Evolutionary conservation across 2,797 vertebrate species (phyloP).

Genomic region (Labeo calbasu): DNA sequence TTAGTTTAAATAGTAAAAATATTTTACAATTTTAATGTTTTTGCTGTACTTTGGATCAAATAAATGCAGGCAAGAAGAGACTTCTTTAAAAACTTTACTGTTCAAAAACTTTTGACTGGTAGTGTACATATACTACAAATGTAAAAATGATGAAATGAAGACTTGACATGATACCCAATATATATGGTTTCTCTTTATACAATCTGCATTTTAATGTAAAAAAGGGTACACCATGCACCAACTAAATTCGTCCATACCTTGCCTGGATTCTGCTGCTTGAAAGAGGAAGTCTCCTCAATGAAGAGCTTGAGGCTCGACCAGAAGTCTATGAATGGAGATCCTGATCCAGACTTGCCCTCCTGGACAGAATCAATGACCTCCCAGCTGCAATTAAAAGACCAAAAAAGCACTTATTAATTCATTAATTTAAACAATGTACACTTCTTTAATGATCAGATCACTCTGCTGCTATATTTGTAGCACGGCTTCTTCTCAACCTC

Average conservation of each 20-base stretch:
- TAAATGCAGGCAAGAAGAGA: no score
- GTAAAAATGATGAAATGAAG: no score
- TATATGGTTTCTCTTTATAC: neutral
- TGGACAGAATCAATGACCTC: slow-evolving; percentile 83
- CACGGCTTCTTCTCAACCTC: neutral
- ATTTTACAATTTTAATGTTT: no score
- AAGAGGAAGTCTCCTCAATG: slow-evolving; percentile 92
- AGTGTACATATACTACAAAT: no score
- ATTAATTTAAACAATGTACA: neutral
- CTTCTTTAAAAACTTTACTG: no score
- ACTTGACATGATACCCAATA: neutral
- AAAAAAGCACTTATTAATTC: neutral
- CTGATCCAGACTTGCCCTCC: slow-evolving; percentile 80
- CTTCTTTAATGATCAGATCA: neutral
- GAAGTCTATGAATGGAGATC: slow-evolving; percentile 85
- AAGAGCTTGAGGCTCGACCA: slow-evolving; percentile 87
- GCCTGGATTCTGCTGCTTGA: slow-evolving; percentile 96
- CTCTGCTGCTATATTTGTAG: neutral
- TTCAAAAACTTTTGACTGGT: no score
- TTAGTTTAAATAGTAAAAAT: no score
- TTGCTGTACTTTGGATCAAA: no score
- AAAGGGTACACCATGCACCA: neutral
- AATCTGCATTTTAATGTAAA: neutral
- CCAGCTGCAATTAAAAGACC: slow-evolving; percentile 79
- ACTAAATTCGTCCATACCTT: slow-evolving; percentile 81